Evolutionary conservation across 2,113 vertebrate species (phyloP), one percentile per base, ranked within the genome.

Genomic region (Phalacrocorax aristotelis): DNA sequence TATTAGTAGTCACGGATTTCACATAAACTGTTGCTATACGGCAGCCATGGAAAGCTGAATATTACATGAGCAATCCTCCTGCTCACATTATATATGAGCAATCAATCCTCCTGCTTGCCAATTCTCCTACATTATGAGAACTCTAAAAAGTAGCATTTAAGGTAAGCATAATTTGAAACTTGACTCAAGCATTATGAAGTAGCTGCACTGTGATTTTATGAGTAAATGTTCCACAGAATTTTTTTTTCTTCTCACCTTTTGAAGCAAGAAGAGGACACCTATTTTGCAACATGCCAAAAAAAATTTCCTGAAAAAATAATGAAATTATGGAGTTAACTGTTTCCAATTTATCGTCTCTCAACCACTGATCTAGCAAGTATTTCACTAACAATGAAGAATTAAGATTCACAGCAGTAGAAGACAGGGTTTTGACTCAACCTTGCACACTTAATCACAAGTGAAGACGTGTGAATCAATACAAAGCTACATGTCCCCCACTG

Each of bases 361-460:
- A 34, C 11, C 60, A 48, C 0, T 0, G 36, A 69, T 38, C 8
- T 6, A 2, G 38, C 46, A 92, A 78, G 19, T 17, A 74, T 49
- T 62, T n/a, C 18, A 42, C 38, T 55, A 90, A 57, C 34, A 87
- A 48, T 1, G 11, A 71, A 52, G 15, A 89, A 70, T 34, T 49
- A 87, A 91, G 21, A 76, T 46, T 46, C 58, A 49, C 14, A 68
- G 38, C 19, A 83, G 30, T 1, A 44, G 61, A 88, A 51, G 1
- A 1, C 34, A 62, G 18, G 32, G 5, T 27, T 87, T 58, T 94
- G 19, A 76, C 55, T 71, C 2, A 1, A 60, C 26, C 32, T 70
- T 54, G 25, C 38, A 36, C n/a, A 36, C 7, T n/a, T 66, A 54
- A 77, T 14, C 4, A 3, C 27, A 66, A 40, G 22, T 23, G 42